These are phyloP conservation scores for Denticeps clupeoides DNA, from an alignment of 2,797 vertebrate species.

Conservation along the genomic window DNA sequence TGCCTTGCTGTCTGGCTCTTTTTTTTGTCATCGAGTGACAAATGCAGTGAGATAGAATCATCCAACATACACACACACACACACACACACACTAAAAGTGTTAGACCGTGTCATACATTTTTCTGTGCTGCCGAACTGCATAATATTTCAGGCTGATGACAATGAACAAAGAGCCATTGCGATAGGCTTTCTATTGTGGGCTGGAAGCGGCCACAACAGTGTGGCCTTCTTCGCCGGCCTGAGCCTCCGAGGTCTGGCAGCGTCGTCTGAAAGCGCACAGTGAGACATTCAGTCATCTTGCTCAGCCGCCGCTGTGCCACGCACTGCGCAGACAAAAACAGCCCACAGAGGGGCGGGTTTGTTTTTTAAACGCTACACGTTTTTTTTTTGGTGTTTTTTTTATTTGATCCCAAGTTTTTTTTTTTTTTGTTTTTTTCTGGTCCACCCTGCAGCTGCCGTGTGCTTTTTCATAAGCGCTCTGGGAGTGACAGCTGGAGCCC, in stretches of 20 bases:
- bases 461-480: constrained; percentile 71
- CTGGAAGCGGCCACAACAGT: constrained; percentile 46
- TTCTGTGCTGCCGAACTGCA: constrained; percentile 45
- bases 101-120: constrained; percentile 31
- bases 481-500: constrained; percentile 82
- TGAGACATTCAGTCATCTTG: constrained; percentile 43
- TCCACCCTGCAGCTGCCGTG: constrained; percentile 44
- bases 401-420: too few species aligned
- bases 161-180: constrained; percentile 55
- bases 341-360: too few species aligned
- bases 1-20: too few species aligned
- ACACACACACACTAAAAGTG: too few species aligned
- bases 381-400: too few species aligned
- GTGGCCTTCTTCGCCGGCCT: constrained; percentile 41
- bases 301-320: too few species aligned
- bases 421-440: constrained; percentile 11
- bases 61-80: constrained; percentile 37
- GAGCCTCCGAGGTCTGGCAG: constrained; percentile 41
- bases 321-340: constrained; percentile 21
- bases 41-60: too few species aligned
- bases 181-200: constrained; percentile 56
- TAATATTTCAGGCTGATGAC: constrained; percentile 51
- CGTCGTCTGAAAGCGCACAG: constrained; percentile 35
- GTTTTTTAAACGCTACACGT: too few species aligned
- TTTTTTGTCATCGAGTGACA: too few species aligned